These are phyloP conservation scores for Bryconaethiops microstoma DNA, from an alignment of 2,797 vertebrate species.

Conservation along the genomic window DNA sequence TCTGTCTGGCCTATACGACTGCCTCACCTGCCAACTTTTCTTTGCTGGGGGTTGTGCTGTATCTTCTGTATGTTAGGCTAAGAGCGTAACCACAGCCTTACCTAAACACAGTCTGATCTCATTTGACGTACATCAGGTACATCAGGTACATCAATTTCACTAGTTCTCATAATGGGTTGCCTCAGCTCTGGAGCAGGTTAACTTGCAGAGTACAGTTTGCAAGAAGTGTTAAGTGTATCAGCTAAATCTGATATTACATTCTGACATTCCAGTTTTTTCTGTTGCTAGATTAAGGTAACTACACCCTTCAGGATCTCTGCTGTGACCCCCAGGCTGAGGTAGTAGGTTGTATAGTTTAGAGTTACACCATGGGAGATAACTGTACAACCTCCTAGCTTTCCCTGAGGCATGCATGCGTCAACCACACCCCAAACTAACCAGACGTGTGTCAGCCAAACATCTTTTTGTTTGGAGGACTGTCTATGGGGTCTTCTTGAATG, in stretches of 20 bases:
- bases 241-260: constrained; percentile 13
- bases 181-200: not conserved
- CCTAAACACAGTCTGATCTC: not conserved
- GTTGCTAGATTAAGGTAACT: not conserved
- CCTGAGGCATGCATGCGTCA: constrained; percentile 86
- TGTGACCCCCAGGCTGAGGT: constrained; percentile 93
- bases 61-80: not conserved
- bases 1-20: constrained; percentile 83
- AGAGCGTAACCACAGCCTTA: not conserved
- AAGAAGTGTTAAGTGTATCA: not conserved
- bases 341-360: constrained; percentile 99
- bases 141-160: not conserved
- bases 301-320: constrained; percentile 55
- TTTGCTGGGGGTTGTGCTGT: not conserved
- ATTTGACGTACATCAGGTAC: not conserved
- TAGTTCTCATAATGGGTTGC: not conserved
- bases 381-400: constrained; percentile 98
- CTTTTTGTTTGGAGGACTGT: not conserved
- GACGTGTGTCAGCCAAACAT: constrained; percentile 49
- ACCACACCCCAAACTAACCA: constrained; percentile 39
- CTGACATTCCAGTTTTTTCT: not conserved
- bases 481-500: not conserved
- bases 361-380: constrained; percentile 94
- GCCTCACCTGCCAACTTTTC: constrained; percentile 29
- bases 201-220: not conserved